Percentiles rank a stretch among this genome's conserved stretches.
Evolutionary conservation across 1,140 invertebrate genomes (phyloP).

Genomic region (Tetramorium simillimum): DNA sequence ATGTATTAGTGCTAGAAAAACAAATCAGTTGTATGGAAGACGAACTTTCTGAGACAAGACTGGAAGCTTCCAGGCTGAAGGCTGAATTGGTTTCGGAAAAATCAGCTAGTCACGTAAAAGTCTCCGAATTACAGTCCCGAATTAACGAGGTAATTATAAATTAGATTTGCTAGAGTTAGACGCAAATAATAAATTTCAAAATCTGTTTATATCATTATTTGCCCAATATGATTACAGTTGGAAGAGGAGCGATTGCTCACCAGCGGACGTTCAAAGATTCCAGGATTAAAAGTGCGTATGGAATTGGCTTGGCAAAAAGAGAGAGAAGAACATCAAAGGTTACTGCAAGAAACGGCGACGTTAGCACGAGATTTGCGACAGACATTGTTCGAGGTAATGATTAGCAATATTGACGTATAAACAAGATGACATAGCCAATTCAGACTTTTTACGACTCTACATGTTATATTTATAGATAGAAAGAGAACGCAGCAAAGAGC

Average conservation of each 20-base stretch:
- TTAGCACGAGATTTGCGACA: slow-evolving; percentile 95
- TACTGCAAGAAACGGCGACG: slow-evolving; percentile 96
- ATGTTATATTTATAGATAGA: slow-evolving; percentile 87
- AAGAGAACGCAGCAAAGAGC: slow-evolving; percentile 94
- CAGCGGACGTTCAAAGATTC: slow-evolving; percentile 93
- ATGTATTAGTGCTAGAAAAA: slow-evolving; percentile 90
- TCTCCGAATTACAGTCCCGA: slow-evolving; percentile 95
- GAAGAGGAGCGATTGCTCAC: slow-evolving; percentile 93
- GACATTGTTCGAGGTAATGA: slow-evolving; percentile 92
- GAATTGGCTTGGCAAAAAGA: slow-evolving; percentile 98
- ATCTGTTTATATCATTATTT: neutral
- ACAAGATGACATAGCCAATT: neutral
- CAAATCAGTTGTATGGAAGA: slow-evolving; percentile 95
- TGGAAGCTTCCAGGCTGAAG: slow-evolving; percentile 94
- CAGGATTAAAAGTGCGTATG: slow-evolving; percentile 94
- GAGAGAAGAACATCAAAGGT: slow-evolving; percentile 95
- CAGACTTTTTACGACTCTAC: neutral
- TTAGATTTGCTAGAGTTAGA: neutral
- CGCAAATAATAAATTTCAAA: slow-evolving; percentile 16
- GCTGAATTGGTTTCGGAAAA: slow-evolving; percentile 96
- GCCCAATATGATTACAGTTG: slow-evolving; percentile 84
- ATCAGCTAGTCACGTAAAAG: slow-evolving; percentile 94
- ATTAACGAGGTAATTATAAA: slow-evolving; percentile 92
- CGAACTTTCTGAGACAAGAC: slow-evolving; percentile 92
- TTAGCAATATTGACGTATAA: neutral